A percentile compares a stretch with the other conserved stretches of the same genome.
These are phyloP conservation scores for Protomyctophum bolini DNA, from an alignment of 2,113 vertebrate species.

Conservation along the genomic window DNA sequence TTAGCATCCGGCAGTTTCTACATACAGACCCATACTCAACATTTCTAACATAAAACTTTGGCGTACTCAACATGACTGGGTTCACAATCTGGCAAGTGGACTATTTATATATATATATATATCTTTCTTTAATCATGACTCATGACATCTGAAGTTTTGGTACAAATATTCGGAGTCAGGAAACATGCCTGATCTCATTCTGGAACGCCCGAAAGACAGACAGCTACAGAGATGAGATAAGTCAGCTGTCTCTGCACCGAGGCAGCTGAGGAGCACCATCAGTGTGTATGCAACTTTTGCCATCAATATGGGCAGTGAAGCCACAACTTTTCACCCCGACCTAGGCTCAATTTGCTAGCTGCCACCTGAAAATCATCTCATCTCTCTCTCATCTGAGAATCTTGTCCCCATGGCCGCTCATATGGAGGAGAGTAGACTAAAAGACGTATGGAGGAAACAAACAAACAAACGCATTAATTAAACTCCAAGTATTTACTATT, in stretches of 20 bases:
- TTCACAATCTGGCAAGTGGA: too few species aligned
- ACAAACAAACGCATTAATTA: too few species aligned
- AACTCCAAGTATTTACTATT: too few species aligned
- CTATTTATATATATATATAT: too few species aligned
- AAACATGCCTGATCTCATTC: constrained; percentile 50
- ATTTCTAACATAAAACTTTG: too few species aligned
- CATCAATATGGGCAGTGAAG: constrained; percentile 29
- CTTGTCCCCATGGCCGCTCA: constrained; percentile 4
- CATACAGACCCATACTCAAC: too few species aligned
- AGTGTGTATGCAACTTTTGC: constrained; percentile 31
- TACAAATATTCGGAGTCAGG: constrained; percentile 54
- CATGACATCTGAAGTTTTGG: constrained; percentile 45
- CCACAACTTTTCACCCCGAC: constrained; percentile 33
- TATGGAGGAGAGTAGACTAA: not conserved
- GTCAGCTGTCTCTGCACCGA: constrained; percentile 44
- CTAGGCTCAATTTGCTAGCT: not conserved
- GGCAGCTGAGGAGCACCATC: constrained; percentile 33
- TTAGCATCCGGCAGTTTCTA: too few species aligned
- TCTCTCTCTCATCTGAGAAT: not conserved
- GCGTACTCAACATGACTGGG: too few species aligned
- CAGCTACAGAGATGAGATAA: constrained; percentile 51
- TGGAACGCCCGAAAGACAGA: constrained; percentile 37
- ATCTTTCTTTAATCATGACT: constrained; percentile 16
- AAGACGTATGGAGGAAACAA: not conserved
- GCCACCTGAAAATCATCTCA: constrained; percentile 7